Conservation (phyloP, 2,888 invertebrate genomes). For the Cerastis leucographa region DNA sequence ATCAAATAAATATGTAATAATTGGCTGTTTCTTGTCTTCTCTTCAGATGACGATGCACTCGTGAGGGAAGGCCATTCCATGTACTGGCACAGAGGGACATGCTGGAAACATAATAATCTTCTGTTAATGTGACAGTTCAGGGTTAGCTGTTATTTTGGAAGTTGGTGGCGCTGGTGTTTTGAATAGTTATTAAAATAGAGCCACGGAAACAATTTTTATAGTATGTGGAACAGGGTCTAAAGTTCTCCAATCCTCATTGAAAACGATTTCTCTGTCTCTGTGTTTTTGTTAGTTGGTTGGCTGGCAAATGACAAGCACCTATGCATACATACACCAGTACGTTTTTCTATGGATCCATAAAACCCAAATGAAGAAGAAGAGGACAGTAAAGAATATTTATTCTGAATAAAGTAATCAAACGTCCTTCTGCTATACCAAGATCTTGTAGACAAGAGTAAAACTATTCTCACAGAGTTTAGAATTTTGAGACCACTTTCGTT, state of each 20-base stretch:
- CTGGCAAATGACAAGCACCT: neutral
- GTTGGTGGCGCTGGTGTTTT: neutral
- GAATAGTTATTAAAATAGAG: neutral
- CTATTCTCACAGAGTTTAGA: no score
- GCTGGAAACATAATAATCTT: constrained; percentile 86
- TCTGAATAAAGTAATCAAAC: no score
- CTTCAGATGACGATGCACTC: constrained; percentile 93
- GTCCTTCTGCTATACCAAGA: no score
- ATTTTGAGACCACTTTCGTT: no score
- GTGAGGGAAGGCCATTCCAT: constrained; percentile 90
- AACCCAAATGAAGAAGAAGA: no score
- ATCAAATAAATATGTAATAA: constrained; percentile 59
- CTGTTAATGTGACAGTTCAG: neutral
- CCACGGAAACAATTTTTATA: neutral
- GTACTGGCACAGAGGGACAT: constrained; percentile 89
- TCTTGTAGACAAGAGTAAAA: no score
- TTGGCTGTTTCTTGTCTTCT: constrained; percentile 4
- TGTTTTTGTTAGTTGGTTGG: neutral
- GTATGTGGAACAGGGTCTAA: neutral
- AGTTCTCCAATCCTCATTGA: neutral
- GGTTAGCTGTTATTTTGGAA: neutral
- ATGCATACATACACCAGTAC: neutral
- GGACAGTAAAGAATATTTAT: no score
- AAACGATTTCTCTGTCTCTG: neutral
- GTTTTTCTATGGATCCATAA: neutral